Evolutionary conservation across 2,797 vertebrate genomes (phyloP).

Genomic region (Meda fulgida): DNA sequence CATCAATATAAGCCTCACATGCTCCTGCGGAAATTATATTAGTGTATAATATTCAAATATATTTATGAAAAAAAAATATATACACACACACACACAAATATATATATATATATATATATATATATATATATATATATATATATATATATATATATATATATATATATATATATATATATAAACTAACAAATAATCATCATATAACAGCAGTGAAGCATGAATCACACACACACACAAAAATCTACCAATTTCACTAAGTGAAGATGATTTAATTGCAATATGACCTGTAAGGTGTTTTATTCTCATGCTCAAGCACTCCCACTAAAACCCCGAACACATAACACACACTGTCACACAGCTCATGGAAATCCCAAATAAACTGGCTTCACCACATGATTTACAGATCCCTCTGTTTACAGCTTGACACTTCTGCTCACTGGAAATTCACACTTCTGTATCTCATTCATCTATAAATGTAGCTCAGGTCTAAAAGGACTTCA

Average conservation of each 20-base stretch:
- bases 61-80: too few relatives aligned
- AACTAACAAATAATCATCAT: background rate
- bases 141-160: too few relatives aligned
- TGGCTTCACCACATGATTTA: constrained; percentile 1
- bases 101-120: too few relatives aligned
- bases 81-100: too few relatives aligned
- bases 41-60: too few relatives aligned
- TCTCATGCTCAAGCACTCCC: background rate
- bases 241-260: background rate
- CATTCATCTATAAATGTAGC: constrained; percentile 31
- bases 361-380: constrained; percentile 34
- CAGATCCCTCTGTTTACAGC: background rate
- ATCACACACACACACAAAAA: background rate
- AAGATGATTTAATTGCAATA: background rate
- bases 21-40: too few relatives aligned
- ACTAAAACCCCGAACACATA: constrained; percentile 4
- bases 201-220: background rate
- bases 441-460: constrained; percentile 40
- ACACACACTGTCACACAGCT: background rate
- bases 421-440: constrained; percentile 14
- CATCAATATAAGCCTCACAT: too few relatives aligned
- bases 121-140: background rate
- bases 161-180: background rate
- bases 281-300: background rate
- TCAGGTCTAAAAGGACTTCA: background rate